Conservation (phyloP, 2,113 vertebrate species). For the Notothenia rossii region DNA sequence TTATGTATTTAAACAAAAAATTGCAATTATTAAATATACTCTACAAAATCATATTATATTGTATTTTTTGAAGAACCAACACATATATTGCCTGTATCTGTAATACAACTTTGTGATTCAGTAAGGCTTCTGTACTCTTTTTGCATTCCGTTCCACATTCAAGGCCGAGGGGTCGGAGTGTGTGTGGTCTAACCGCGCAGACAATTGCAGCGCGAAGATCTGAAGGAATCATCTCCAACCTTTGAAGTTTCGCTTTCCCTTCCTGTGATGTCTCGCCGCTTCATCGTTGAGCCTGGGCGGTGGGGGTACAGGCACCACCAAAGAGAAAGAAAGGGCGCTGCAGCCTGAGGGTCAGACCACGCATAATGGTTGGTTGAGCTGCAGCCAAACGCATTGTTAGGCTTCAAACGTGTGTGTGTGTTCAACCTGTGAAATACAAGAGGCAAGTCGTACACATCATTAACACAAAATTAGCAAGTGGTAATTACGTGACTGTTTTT, state of each 20-base stretch:
- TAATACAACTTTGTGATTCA: neutral
- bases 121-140: neutral
- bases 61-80: neutral
- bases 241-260: conserved; percentile 66
- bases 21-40: neutral
- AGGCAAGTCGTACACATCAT: conserved; percentile 14
- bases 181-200: conserved; percentile 45
- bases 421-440: conserved; percentile 17
- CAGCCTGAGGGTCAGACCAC: conserved; percentile 51
- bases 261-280: conserved; percentile 49
- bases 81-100: neutral
- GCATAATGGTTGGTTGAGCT: conserved; percentile 58
- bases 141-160: conserved; percentile 17
- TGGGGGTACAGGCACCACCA: conserved; percentile 12
- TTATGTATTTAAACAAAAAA: no score
- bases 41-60: neutral
- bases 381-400: conserved; percentile 53
- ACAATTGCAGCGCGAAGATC: conserved; percentile 57
- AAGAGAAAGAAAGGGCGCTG: conserved; percentile 50
- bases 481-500: conserved; percentile 24
- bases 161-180: conserved; percentile 5
- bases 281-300: conserved; percentile 27
- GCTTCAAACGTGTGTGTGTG: conserved; percentile 13
- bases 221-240: conserved; percentile 63
- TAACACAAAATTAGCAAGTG: conserved; percentile 25